Conservation (phyloP, 2,113 vertebrate species). For the Phalacrocorax brasilianus region DNA sequence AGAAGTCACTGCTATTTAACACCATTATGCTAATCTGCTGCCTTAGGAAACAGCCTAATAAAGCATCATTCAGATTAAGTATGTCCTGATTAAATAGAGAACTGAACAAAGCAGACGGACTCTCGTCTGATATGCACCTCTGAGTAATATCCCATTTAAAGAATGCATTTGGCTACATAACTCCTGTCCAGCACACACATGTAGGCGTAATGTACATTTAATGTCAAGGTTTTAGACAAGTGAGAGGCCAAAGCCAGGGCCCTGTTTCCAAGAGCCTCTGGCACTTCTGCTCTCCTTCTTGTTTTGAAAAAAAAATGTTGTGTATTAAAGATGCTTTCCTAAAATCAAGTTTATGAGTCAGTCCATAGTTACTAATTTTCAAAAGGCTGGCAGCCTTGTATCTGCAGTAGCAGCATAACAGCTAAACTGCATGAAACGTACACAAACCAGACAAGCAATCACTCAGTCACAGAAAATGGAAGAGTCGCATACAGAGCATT, state of each 20-base stretch:
- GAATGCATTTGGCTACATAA: not conserved
- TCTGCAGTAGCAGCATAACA: slow-evolving; percentile 3
- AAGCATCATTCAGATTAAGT: not conserved
- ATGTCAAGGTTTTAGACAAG: not conserved
- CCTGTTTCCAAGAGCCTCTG: not conserved
- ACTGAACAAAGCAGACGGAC: not conserved
- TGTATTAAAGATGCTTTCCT: not conserved
- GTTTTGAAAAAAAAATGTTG: slow-evolving; percentile 15
- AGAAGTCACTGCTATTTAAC: not conserved
- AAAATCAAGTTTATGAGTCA: slow-evolving; percentile 21
- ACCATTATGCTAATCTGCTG: not conserved
- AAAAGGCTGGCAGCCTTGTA: not conserved
- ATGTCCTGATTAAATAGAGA: not conserved
- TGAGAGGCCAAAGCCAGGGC: not conserved
- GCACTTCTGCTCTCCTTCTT: not conserved
- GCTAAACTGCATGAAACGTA: not conserved
- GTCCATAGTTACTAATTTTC: not conserved
- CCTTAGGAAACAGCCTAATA: slow-evolving; percentile 27
- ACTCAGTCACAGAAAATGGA: not conserved
- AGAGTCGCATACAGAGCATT: not conserved
- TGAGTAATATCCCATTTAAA: not conserved
- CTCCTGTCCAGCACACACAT: not conserved
- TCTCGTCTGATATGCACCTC: not conserved
- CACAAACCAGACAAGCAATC: not conserved
- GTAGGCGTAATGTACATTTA: not conserved